phyloP scores from a whole-genome alignment of 1,140 invertebrate species.

The Trachelipus rathkii region DNA sequence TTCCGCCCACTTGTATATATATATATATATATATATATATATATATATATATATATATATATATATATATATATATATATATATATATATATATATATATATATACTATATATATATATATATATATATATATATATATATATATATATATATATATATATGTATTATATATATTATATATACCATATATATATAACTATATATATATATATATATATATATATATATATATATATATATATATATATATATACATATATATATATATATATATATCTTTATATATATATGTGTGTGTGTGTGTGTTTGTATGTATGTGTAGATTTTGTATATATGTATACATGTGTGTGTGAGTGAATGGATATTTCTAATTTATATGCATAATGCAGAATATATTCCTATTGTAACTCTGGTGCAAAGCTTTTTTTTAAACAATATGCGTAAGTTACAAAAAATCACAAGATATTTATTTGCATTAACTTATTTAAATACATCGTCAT shows the following conservation, averaged over 20 bases:
- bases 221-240: background rate
- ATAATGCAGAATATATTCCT: background rate
- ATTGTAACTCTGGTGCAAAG: background rate
- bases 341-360: background rate
- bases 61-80: constrained; percentile 13
- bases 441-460: too few species aligned
- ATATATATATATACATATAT: background rate
- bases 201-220: background rate
- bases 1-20: too few species aligned
- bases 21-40: too few species aligned
- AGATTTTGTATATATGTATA: too few species aligned
- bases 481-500: too few species aligned
- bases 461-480: too few species aligned
- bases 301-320: too few species aligned
- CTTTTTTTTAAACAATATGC: background rate
- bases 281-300: too few species aligned
- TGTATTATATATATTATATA: background rate
- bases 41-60: too few species aligned
- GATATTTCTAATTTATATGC: background rate
- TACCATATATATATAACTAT: background rate
- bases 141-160: background rate
- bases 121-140: constrained; percentile 9
- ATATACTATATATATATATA: constrained; percentile 15
- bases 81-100: constrained; percentile 15
- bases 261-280: background rate